phyloP scores from a whole-genome alignment of 2,888 invertebrate genomes.

The Alitta virens region DNA sequence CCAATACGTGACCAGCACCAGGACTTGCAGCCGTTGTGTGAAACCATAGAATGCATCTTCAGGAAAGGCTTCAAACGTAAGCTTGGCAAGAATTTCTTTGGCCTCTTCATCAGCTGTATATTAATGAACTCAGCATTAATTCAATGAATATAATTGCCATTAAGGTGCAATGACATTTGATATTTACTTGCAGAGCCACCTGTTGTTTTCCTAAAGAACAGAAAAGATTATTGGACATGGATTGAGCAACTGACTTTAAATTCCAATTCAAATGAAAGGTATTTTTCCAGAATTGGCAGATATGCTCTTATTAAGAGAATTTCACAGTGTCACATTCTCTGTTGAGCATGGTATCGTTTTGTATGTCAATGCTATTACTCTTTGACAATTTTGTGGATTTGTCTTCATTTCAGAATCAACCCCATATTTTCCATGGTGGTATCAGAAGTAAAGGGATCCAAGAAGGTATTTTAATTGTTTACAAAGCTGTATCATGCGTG shows the following conservation, averaged over 20 bases:
- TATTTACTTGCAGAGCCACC: constrained; percentile 4
- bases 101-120: background rate
- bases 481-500: no score
- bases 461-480: constrained; percentile 6
- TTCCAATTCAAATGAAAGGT: constrained; percentile 6
- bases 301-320: no score
- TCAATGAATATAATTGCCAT: background rate
- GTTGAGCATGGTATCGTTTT: no score
- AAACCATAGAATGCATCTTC: constrained; percentile 63
- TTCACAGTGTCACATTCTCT: no score
- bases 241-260: constrained; percentile 1
- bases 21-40: constrained; percentile 61
- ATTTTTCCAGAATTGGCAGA: background rate
- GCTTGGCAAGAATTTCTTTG: background rate
- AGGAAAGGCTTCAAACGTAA: constrained; percentile 60
- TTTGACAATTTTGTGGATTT: no score
- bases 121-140: no score
- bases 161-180: background rate
- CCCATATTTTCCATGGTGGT: constrained; percentile 16
- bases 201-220: constrained; percentile 2
- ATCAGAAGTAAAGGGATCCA: constrained; percentile 1
- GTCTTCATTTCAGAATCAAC: constrained; percentile 8
- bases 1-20: constrained; percentile 60
- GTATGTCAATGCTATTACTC: no score
- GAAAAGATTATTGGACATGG: constrained; percentile 16